These are phyloP conservation scores for Enteromius treurensis DNA, from an alignment of 2,797 vertebrate species.

Conservation along the genomic window DNA sequence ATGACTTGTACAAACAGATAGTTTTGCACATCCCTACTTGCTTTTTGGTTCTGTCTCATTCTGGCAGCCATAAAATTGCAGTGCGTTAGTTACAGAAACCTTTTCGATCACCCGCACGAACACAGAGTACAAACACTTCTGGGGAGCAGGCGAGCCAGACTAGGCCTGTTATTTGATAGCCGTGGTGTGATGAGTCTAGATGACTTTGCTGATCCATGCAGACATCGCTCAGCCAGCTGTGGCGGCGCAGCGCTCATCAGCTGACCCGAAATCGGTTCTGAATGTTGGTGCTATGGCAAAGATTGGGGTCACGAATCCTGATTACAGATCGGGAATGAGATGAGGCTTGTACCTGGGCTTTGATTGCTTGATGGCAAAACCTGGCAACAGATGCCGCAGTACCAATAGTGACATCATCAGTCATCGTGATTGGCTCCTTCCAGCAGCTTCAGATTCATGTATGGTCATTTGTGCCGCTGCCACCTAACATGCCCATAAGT, in stretches of 20 bases:
- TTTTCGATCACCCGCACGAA: not conserved
- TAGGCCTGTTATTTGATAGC: constrained; percentile 41
- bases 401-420: constrained; percentile 26
- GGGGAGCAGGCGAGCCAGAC: constrained; percentile 28
- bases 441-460: constrained; percentile 35
- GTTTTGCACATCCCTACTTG: not conserved
- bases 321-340: constrained; percentile 9
- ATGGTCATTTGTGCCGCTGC: constrained; percentile 43
- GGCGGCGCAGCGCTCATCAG: constrained; percentile 11
- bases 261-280: constrained; percentile 14
- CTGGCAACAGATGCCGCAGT: constrained; percentile 10
- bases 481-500: constrained; percentile 55
- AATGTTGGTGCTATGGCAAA: not conserved
- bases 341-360: constrained; percentile 6
- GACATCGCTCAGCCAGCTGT: constrained; percentile 28
- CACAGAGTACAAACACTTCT: constrained; percentile 27
- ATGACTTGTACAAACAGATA: too few relatives aligned
- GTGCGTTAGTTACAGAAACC: constrained; percentile 1
- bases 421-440: constrained; percentile 33
- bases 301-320: constrained; percentile 29
- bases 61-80: constrained; percentile 13
- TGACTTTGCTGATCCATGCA: constrained; percentile 41
- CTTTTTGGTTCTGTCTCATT: not conserved
- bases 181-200: constrained; percentile 39
- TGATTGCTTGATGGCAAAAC: constrained; percentile 22